A percentile compares a stretch with the other conserved stretches of the same genome.
These are phyloP conservation scores for Hypolimnas misippus DNA, from an alignment of 2,888 invertebrate species.

Conservation along the genomic window DNA sequence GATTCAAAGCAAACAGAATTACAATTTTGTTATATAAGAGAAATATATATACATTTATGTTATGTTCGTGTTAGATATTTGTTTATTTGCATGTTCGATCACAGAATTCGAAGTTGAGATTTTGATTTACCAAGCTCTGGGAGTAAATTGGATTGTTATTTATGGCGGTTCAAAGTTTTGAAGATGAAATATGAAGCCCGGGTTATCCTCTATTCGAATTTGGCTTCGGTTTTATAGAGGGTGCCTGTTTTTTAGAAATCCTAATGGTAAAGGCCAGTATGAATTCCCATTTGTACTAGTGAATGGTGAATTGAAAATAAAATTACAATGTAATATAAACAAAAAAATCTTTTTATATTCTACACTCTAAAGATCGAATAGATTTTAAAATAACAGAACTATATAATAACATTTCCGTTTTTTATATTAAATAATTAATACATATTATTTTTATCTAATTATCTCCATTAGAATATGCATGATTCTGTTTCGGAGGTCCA, in stretches of 20 bases:
- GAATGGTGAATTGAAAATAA: neutral
- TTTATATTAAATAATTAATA: no score
- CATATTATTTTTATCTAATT: no score
- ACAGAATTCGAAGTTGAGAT: slow-evolving; percentile 4
- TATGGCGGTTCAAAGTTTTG: neutral
- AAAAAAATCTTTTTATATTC: no score
- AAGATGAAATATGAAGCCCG: neutral
- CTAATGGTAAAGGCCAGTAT: neutral
- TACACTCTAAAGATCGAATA: no score
- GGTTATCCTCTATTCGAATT: no score
- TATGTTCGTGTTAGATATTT: neutral
- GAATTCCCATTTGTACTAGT: neutral
- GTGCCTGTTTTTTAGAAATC: no score
- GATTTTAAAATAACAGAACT: no score
- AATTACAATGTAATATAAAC: neutral
- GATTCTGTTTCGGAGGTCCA: no score
- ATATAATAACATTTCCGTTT: no score
- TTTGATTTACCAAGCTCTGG: slow-evolving; percentile 2
- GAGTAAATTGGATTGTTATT: slow-evolving; percentile 2
- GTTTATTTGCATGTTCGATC: neutral
- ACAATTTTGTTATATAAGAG: no score
- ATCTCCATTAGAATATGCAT: no score
- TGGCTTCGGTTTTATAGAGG: neutral
- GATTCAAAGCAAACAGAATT: no score
- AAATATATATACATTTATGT: neutral